A percentile compares a stretch with the other conserved stretches of the same genome.
Evolutionary conservation across 2,888 invertebrate species (phyloP).

Genomic region (Mystacides longicornis): DNA sequence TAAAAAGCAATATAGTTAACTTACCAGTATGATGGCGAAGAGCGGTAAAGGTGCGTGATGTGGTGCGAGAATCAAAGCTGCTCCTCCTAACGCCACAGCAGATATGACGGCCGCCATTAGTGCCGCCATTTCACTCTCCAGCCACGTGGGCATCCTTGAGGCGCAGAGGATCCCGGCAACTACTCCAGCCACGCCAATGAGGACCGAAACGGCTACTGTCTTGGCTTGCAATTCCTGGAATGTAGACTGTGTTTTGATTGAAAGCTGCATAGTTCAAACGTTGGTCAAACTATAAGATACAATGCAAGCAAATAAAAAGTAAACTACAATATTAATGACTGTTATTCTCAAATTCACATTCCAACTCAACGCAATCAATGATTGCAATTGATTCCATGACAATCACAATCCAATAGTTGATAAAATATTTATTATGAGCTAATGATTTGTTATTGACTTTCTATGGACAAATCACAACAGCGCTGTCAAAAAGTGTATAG

Average conservation of each 20-base stretch:
- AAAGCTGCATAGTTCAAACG: neutral
- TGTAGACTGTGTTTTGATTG: neutral
- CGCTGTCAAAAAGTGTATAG: too few relatives aligned
- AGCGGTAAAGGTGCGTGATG: slow-evolving; percentile 60
- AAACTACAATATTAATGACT: too few relatives aligned
- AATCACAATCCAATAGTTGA: too few relatives aligned
- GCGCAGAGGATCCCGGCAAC: slow-evolving; percentile 46
- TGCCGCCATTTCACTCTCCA: slow-evolving; percentile 55
- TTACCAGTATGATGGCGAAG: slow-evolving; percentile 66
- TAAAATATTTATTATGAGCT: too few relatives aligned
- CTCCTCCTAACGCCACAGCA: slow-evolving; percentile 50
- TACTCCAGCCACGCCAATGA: slow-evolving; percentile 48
- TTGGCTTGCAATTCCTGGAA: slow-evolving; percentile 48
- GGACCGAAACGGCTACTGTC: slow-evolving; percentile 40
- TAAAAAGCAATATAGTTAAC: too few relatives aligned
- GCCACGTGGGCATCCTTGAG: slow-evolving; percentile 50
- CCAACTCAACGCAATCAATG: too few relatives aligned
- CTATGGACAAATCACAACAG: too few relatives aligned
- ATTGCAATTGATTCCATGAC: too few relatives aligned
- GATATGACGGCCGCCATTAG: slow-evolving; percentile 55
- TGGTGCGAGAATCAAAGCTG: slow-evolving; percentile 54
- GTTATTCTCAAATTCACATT: too few relatives aligned
- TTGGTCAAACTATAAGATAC: too few relatives aligned
- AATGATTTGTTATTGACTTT: too few relatives aligned
- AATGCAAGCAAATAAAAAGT: too few relatives aligned